Base-by-base conservation (phyloP, 2,888 invertebrate genomes). In the Rhagium mordax region DNA sequence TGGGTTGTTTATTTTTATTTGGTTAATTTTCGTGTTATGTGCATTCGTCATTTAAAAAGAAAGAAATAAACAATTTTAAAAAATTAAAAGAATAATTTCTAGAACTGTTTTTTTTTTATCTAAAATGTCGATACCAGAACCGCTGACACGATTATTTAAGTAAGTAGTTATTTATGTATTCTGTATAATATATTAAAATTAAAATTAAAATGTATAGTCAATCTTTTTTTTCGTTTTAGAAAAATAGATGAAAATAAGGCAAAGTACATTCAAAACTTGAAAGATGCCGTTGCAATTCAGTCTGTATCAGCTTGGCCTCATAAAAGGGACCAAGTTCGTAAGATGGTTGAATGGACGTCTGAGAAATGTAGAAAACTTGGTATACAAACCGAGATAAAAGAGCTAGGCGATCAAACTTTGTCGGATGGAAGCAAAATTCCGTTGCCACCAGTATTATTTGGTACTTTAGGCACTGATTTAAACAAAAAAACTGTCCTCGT, bases 261-360 rank as follows among this genome's bases (percentile, higher is more conserved):
- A 2, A 89, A 91, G 68, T 98, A 95, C 85, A 94, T 98, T 74
- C 89, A 92, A 68, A 92, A 92, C 74, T 89, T 98, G 67, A 91
- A 91, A 69, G 94, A 96, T 84, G 95, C 94, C 1, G 97, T 98
- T 24, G 96, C 94, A 1, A 98, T 98, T 83, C 94, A 95, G 81
- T 97, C 97, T 7, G 96, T 98, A n/a, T 98, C 98, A 18, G 94
- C 95, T 83, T 96, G 95, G 92, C 92, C 94, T 3, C 93, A 95
- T 74, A 91, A 92, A 78, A 91, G 98, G 57, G 88, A 89, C n/a
- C 97, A 98, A 77, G 93, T 96, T 79, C 89, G 92, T 47, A 74
- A 74, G 61, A 81, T 82, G 81, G 64, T 81, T 27, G 89, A 96
- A 77, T 98, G 97, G 96, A 92, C 92, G 64, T 92, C 92, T 68